phyloP scores from a whole-genome alignment of 2,797 vertebrate genomes.

The Sternarchorhynchus goeldii region DNA sequence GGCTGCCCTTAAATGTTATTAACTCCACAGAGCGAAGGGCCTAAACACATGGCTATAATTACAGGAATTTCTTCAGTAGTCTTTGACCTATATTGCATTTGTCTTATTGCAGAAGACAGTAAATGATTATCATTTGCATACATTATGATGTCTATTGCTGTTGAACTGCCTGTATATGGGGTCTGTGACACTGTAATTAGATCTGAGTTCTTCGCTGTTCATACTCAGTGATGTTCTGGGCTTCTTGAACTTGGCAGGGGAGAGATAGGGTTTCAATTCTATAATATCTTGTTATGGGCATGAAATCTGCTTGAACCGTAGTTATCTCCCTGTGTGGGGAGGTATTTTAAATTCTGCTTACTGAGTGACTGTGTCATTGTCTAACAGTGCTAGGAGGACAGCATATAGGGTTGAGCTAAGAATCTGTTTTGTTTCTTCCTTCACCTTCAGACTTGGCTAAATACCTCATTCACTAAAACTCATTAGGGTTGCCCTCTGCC shows the following conservation, averaged over 20 bases:
- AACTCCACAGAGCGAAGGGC: too few species aligned
- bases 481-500: conserved; percentile 17
- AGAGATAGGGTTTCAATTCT: conserved; percentile 1
- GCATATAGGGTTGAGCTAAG: neutral
- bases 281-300: conserved; percentile 13
- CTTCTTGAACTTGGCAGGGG: neutral
- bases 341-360: conserved; percentile 6
- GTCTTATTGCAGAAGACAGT: too few species aligned
- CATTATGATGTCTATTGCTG: too few species aligned
- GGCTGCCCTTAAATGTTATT: neutral
- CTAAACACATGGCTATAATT: too few species aligned
- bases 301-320: conserved; percentile 1
- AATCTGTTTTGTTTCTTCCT: neutral
- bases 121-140: too few species aligned
- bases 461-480: neutral
- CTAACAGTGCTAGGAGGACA: neutral
- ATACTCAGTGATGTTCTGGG: neutral
- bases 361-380: neutral
- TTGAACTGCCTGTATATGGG: neutral
- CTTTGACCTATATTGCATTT: too few species aligned
- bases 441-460: neutral
- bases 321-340: neutral
- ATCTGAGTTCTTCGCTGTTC: neutral
- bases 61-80: too few species aligned
- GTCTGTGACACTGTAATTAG: neutral